Percentiles rank a stretch among this genome's conserved stretches.
Evolutionary conservation across 1,140 invertebrate species (phyloP).

Genomic region (Eumaeus atala): DNA sequence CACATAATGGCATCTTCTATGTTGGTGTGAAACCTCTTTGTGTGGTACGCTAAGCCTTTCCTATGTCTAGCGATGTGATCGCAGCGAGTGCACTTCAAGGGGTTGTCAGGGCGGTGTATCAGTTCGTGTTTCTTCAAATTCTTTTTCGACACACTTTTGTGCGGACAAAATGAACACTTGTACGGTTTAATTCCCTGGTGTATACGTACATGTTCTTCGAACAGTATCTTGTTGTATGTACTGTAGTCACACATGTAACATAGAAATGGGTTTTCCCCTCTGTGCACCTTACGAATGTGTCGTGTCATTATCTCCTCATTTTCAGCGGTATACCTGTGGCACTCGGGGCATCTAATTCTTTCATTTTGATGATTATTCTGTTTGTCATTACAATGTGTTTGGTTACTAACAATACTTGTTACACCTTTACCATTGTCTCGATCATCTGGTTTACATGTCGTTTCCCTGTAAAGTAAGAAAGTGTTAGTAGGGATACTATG

Average conservation of each 20-base stretch:
- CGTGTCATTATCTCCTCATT: slow-evolving; percentile 42
- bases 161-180: slow-evolving; percentile 46
- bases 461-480: neutral
- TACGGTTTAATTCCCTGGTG: slow-evolving; percentile 58
- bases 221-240: slow-evolving; percentile 46
- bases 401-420: neutral
- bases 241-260: slow-evolving; percentile 60
- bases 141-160: slow-evolving; percentile 54
- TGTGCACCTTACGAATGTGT: slow-evolving; percentile 48
- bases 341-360: slow-evolving; percentile 36
- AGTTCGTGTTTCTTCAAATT: slow-evolving; percentile 55
- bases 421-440: neutral
- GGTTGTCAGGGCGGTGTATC: slow-evolving; percentile 50
- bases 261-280: slow-evolving; percentile 51
- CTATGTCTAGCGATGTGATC: slow-evolving; percentile 41
- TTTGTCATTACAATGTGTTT: neutral
- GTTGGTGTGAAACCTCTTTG: slow-evolving; percentile 24
- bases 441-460: neutral
- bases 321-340: slow-evolving; percentile 36
- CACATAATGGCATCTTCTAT: slow-evolving; percentile 17
- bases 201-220: slow-evolving; percentile 50
- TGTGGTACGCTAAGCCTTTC: slow-evolving; percentile 30
- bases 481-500: too few relatives aligned
- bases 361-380: slow-evolving; percentile 2
- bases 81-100: slow-evolving; percentile 42